Conservation (phyloP, 2,113 vertebrate genomes). For the Tyto alba region DNA sequence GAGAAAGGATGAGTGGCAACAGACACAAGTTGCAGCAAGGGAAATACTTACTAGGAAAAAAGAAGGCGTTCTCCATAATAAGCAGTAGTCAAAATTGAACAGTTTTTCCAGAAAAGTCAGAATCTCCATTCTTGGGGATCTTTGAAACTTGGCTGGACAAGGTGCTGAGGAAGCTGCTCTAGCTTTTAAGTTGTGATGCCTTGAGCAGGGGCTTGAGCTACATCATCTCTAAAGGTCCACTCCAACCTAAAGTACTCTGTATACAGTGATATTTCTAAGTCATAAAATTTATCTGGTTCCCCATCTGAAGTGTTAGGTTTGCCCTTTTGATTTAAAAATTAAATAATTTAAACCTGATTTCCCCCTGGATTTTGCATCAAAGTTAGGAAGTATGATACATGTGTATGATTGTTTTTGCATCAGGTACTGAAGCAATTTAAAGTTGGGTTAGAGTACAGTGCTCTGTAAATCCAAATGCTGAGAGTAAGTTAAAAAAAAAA, state of each 20-base stretch:
- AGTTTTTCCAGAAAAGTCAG: background rate
- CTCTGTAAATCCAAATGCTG: background rate
- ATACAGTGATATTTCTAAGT: background rate
- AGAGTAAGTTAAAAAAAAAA: background rate
- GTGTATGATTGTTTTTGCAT: background rate
- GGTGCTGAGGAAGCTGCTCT: background rate
- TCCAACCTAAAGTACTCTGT: background rate
- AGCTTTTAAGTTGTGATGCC: background rate
- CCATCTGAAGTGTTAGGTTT: background rate
- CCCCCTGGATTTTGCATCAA: background rate
- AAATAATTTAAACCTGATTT: background rate
- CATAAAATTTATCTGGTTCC: background rate
- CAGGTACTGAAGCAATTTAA: background rate
- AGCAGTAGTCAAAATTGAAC: background rate
- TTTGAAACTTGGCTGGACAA: background rate
- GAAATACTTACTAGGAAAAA: background rate
- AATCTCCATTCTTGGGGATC: background rate
- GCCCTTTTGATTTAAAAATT: background rate
- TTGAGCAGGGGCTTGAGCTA: background rate
- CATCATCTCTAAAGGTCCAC: background rate
- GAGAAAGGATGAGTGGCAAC: background rate
- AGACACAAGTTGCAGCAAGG: background rate
- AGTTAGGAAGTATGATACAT: background rate
- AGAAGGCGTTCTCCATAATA: background rate
- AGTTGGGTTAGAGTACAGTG: background rate